Evolutionary conservation across 2,113 vertebrate species (phyloP), one percentile per base, ranked within the genome.

Genomic region (Apaloderma vittatum): DNA sequence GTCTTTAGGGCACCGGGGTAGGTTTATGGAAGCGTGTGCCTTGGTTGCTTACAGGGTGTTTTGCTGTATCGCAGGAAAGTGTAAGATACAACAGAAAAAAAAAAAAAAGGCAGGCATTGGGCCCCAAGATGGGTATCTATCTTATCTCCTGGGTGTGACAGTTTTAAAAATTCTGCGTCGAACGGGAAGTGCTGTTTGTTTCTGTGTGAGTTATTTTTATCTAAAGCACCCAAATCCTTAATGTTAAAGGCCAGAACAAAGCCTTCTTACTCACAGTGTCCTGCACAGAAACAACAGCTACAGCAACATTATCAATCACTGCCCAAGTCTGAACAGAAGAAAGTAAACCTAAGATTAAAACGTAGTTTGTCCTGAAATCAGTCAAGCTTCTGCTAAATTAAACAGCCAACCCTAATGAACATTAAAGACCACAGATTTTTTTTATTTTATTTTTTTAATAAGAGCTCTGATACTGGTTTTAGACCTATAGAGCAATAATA

Each of bases 181-280:
- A 65, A 8, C 73, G 84, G 75, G 75, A 95, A 91, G 34, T 61
- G 43, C 59, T 74, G 21, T 86, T 92, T 93, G 66, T 82, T 92
- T 82, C 82, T 75, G 2, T 49, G 9, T 1, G 26, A 63, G 76
- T 86, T 94, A 48, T 74, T 97, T 90, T 92, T 96, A 67, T 74
- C 86, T 46, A 54, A 86, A 88, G n/a, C 75, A 58, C 30, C 82
- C 49, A 83, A 89, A 81, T 86, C 73, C 52, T 77, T 71, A 19
- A 65, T 79, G 74, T 34, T 62, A 91, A 93, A 86, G 86, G 65
- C 73, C 83, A 78, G 3, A 48, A 8, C 46, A 59, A 86, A 88
- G 51, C 46, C 54, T 19, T 40, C 32, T 34, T 37, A 10, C 58
- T 46, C 37, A n/a, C 59, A 36, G 45, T 94, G 94, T 85, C 54